Evolutionary conservation across 2,888 invertebrate genomes (phyloP), one percentile per base, ranked within the genome.

Genomic region (Timandra comae): DNA sequence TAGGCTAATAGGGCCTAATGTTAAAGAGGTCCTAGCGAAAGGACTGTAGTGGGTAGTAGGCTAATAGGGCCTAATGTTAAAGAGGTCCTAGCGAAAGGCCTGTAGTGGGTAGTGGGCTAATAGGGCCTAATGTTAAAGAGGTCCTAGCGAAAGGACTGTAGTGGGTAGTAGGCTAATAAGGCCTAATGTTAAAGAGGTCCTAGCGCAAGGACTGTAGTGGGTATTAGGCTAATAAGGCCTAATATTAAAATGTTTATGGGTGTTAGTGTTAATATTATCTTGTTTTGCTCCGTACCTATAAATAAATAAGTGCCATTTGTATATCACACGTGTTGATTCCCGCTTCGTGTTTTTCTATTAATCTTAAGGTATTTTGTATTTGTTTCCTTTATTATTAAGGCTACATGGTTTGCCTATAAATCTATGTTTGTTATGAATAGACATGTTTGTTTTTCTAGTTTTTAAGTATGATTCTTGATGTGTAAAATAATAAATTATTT

Each of bases 241-340:
- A n/a, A n/a, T n/a, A n/a, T 36, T 32, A 12, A 26, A 22, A 23
- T 36, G 16, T 38, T 33, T 36, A 33, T 36, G 33, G 29, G 26
- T 35, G 36, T 38, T 49, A 16, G 16, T 16, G 16, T 16, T 16
- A 16, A 16, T 16, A 16, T 6, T 16, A 16, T n/a, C n/a, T n/a
- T n/a, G n/a, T n/a, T 7, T 22, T 22, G 22, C 8, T 9, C 20
- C 11, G 24, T 24, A 24, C 9, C 7, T 24, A 24, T 6, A 36
- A 35, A 30, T 32, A n/a, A 29, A 43, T 42, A 43, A 42, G 38
- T 46, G 35, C 46, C 38, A 43, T 38, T 36, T 30, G 26, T 33
- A 31, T 31, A 39, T 41, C 22, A 22, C 9, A 10, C 6, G 24
- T 38, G 33, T 25, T 22, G 33, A 28, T 33, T 5, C 6, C 12